Evolutionary conservation across 2,888 invertebrate species (phyloP), one percentile per base, ranked within the genome.

Genomic region (Gastrophysa polygoni): DNA sequence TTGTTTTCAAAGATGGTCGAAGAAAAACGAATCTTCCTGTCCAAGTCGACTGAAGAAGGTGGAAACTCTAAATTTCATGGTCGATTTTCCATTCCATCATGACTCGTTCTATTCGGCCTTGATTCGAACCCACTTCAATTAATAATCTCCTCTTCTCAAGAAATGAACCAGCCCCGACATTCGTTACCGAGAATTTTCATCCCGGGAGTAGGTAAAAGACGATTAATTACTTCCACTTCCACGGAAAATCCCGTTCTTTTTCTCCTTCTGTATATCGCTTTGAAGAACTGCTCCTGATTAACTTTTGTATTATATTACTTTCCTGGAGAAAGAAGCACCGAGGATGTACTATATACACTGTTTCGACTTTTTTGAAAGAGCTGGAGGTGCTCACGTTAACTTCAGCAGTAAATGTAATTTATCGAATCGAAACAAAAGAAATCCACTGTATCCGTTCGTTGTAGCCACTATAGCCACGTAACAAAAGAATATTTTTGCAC

Each of bases 161-260:
- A 38, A 14, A 38, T 38, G 14, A 38, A 8, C 38, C n/a, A 38
- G 38, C 14, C 38, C 6, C 38, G 32, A 43, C 54, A 43, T 48
- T 38, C 24, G 34, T 24, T 54, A 54, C 24, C 44, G 29, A 54
- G 54, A 21, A 59, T 54, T 59, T 59, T 59, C 48, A 54, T 47
- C 28, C 24, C 52, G 24, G 34, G 59, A 18, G 24, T 34, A 38
- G 51, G 54, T 54, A 54, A 24, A 44, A 34, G 49, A 44, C 46
- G 51, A 66, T 66, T 66, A 66, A 66, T 66, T 66, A 60, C 66
- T 63, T 66, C 58, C 54, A 62, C 47, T 62, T 62, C 60, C 65
- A 63, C 47, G 60, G 43, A 34, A 51, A 57, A 60, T 65, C 56
- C 46, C 52, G 57, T 55, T 38, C 32, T 34, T 55, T 57, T 62